Evolutionary conservation across 2,888 invertebrate species (phyloP), one percentile per base, ranked within the genome.

Genomic region (Lissonota sp.): DNA sequence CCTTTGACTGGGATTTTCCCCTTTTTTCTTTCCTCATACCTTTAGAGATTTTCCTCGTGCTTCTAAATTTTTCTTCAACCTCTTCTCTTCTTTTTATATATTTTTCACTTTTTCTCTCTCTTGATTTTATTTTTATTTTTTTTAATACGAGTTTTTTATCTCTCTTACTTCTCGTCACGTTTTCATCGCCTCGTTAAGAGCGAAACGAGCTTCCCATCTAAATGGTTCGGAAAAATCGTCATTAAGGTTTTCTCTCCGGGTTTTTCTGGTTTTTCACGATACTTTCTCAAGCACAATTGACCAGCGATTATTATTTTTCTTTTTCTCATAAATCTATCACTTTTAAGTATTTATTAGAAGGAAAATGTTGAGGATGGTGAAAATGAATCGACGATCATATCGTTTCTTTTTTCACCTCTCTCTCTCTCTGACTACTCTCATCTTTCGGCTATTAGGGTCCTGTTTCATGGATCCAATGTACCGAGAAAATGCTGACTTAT

Each of bases 141-240:
- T 49, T 49, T 49, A 49, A 46, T n/a, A 10, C 46, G 46, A 5
- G 1, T 10, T 46, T 46, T 46, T 46, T 46, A 46, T 46, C 51
- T 51, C 39, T 39, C 42, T 67, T 5, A 55, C 42, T 7, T 14
- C 53, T 53, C 14, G 14, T 14, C 53, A 53, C 5, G 53, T 67
- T 67, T 55, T 40, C 16, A 67, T 53, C 53, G 16, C 53, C 53
- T 67, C 67, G 53, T 67, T 67, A 67, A 55, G 53, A 67, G 10
- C 53, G 53, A 39, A 12, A 42, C 39, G 49, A 37, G 39, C 7
- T 14, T 53, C 53, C 53, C 14, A 53, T 53, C 53, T 53, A 53
- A 55, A 67, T 67, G 40, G 53, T 42, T 67, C 40, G 14, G 55
- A 67, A 67, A 67, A 67, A 63, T 26, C 42, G 55, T 53, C 67